Base-by-base conservation (phyloP, 2,797 vertebrate genomes). In the Crocidura indochinensis region DNA sequence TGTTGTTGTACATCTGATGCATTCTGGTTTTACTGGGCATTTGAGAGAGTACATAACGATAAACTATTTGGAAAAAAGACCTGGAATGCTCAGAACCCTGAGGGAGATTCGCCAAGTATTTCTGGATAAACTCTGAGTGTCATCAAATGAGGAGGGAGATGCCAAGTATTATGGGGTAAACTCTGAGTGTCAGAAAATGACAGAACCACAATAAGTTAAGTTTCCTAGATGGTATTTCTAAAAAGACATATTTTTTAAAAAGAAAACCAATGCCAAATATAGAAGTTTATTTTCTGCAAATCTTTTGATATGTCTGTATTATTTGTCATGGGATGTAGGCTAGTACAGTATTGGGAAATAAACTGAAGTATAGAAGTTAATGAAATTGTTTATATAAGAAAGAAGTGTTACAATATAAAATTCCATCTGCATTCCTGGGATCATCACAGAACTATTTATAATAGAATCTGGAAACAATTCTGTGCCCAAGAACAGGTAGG, bases 221-320 rank as follows among this genome's bases (percentile, higher is more conserved):
- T 80, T 87, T 68, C 53, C 53, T 79, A 8, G 19, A 38, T 76
- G 27, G 26, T 38, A 82, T 24, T 22, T 75, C 49, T 62, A 91
- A 91, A 19, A n/a, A 65, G 11, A 90, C 81, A 65, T 4, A 69
- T 88, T 91, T 93, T n/a, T 44, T 26, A 29, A 85, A 14, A 10
- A 79, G 83, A 87, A 44, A 74, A 77, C 19, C 2, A 81, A 78
- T 24, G 15, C 26, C 62, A 85, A 38, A 80, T 77, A 79, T 85
- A 53, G 19, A 85, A 83, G n/a, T 71, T 90, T 29, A 62, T 10
- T 90, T 84, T 67, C 24, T 26, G 11, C 19, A 77, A 74, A 81
- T 77, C 27, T 80, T 93, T 82, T 82, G 80, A 73, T 73, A 91
- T 14, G 2, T 65, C 11, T 4, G 15, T 22, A 83, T 49, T 22